Evolutionary conservation across 2,888 invertebrate genomes (phyloP), one percentile per base, ranked within the genome.

Genomic region (Patella caerulea): DNA sequence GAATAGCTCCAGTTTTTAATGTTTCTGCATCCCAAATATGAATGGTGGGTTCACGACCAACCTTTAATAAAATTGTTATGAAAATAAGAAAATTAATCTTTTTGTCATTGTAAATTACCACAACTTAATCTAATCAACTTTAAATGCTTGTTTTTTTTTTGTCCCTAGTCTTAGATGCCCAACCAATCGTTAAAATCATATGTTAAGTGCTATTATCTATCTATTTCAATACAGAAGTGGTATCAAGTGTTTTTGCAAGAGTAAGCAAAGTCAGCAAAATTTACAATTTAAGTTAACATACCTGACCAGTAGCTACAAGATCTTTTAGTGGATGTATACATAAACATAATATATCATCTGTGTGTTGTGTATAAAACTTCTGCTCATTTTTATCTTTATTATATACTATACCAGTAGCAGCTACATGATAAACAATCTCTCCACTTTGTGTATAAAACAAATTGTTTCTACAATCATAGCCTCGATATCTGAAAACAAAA

Each of bases 391-490:
- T 88, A 65, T 89, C 88, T 70, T 86, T 85, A 83, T 91, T 89
- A 78, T 88, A 88, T 11, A 92, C 88, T n/a, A 92, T 88, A 29
- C 92, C 92, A 11, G 91, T 88, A 0, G 92, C 92, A 0, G 92
- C 92, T 34, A 92, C 91, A 78, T 92, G 92, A 82, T 92, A 93
- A 5, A 92, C 92, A 4, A 92, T 86, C 74, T 91, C 89, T 5
- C 91, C 92, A 74, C 83, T 86, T 81, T 90, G 89, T 2, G 91
- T 89, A 84, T 91, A 92, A 82, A 92, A 91, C 76, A 92, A 79
- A 84, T 92, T 92, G 84, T 92, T 92, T 14, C 92, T 88, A 79
- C 92, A 92, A 85, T 92, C 92, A 83, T 92, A 92, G 3, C 92
- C 92, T 7, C 92, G 89, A 81, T 92, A 92, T 5, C 92, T 92